These are phyloP conservation scores for Solenopsis fugax DNA, from an alignment of 1,140 invertebrate species.

Conservation along the genomic window DNA sequence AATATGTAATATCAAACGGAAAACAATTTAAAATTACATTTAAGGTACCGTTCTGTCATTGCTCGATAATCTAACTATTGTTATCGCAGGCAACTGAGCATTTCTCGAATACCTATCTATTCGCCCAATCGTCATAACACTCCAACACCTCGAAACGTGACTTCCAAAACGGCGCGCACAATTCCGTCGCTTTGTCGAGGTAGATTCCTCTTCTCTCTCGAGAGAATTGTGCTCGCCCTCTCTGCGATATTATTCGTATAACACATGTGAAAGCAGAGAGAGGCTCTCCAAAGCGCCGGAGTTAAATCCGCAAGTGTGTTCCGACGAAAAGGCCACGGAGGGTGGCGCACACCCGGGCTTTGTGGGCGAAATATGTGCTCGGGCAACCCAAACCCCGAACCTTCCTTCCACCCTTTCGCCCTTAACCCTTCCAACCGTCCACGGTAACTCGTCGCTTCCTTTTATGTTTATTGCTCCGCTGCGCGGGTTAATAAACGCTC, in stretches of 20 bases:
- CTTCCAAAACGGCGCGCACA: slow-evolving; percentile 16
- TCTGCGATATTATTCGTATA: slow-evolving; percentile 36
- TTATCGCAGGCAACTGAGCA: not conserved
- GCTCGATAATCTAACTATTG: not conserved
- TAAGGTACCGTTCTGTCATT: not conserved
- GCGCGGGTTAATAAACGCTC: slow-evolving; percentile 39
- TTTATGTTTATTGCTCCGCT: slow-evolving; percentile 24
- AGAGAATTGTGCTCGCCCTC: slow-evolving; percentile 10
- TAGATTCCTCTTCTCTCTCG: not conserved
- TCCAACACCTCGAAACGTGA: slow-evolving; percentile 32
- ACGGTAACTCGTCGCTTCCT: slow-evolving; percentile 9
- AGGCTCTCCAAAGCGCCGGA: not conserved
- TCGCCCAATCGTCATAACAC: slow-evolving; percentile 9
- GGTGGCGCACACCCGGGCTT: slow-evolving; percentile 25
- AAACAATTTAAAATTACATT: not conserved
- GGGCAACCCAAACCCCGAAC: slow-evolving; percentile 3
- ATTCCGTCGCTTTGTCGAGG: slow-evolving; percentile 26
- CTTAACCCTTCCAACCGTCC: slow-evolving; percentile 14
- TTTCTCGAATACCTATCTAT: not conserved
- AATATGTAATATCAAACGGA: not conserved
- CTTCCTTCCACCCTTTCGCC: not conserved
- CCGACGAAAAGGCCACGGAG: slow-evolving; percentile 28
- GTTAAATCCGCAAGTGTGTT: slow-evolving; percentile 54
- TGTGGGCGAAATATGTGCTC: slow-evolving; percentile 41
- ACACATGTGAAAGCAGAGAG: slow-evolving; percentile 5